Evolutionary conservation across 1,140 invertebrate genomes (phyloP), one percentile per base, ranked within the genome.

Genomic region (Pinna nobilis): DNA sequence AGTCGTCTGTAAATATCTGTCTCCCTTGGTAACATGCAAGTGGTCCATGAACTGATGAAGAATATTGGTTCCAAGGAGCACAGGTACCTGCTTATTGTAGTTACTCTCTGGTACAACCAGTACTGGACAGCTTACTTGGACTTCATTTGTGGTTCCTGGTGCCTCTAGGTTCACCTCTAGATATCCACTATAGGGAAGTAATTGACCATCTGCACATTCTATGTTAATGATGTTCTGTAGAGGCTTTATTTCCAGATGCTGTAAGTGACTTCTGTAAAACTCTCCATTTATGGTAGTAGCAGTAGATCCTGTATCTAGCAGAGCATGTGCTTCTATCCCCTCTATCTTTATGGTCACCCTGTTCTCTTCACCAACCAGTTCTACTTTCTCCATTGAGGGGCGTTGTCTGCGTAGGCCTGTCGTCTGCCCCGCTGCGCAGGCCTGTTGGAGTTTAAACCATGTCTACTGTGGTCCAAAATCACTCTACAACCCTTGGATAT

Each of bases 131-230:
- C 37, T n/a, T 7, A 41, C n/a, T 23, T 25, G 30, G 15, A 28
- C 25, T 25, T 23, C 25, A 33, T 33, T 5, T 9, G 33, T 15
- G 2, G 6, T 59, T 25, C 5, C 25, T 13, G 20, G 35, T 23
- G 39, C 47, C 39, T 51, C 47, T n/a, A 66, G 37, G n/a, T 53
- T 7, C 15, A 20, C n/a, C 15, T 73, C 70, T 9, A 73, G 65
- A 30, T 47, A 73, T 35, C 70, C 70, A 13, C 30, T 3, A 41
- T 60, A 73, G 44, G 70, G 70, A 44, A 72, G 37, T 2, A 25
- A 23, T 23, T 72, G 20, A 44, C 70, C 50, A 47, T 72, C 70
- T 25, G 70, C 63, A 60, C 70, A 73, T 41, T 73, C 69, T 32
- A 71, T 71, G 13, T 64, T 15, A 7, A 64, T 18, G 0, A 66